These are phyloP conservation scores for Eubasilissa splendida DNA, from an alignment of 2,888 invertebrate species.

Conservation along the genomic window DNA sequence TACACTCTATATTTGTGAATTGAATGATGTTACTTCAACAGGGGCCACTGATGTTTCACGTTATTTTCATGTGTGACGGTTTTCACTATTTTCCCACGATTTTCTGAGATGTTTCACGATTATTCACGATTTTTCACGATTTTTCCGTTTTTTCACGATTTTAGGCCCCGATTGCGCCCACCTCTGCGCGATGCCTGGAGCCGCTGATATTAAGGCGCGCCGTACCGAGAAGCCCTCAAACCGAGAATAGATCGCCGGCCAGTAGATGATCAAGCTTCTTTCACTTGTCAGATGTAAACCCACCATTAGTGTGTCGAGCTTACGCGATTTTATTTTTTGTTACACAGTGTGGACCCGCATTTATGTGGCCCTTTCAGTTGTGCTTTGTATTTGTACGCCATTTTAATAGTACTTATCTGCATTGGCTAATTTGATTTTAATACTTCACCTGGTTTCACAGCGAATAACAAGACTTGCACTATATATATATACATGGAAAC, in stretches of 20 bases:
- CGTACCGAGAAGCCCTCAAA: slow-evolving; percentile 28
- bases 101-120: background rate
- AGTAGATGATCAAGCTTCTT: slow-evolving; percentile 42
- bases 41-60: background rate
- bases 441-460: no score
- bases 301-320: slow-evolving; percentile 35
- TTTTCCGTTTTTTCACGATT: slow-evolving; percentile 34
- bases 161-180: slow-evolving; percentile 40
- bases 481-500: no score
- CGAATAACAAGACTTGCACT: no score
- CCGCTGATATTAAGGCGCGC: slow-evolving; percentile 37
- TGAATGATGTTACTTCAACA: no score
- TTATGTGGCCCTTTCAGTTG: slow-evolving; percentile 1
- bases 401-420: no score
- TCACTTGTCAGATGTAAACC: slow-evolving; percentile 39
- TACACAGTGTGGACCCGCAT: slow-evolving; percentile 30
- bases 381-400: slow-evolving; percentile 17
- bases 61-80: background rate
- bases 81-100: background rate
- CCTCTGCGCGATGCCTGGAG: slow-evolving; percentile 29
- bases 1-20: no score
- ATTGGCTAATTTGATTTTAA: no score
- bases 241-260: slow-evolving; percentile 34
- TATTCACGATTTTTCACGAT: background rate
- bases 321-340: slow-evolving; percentile 9